phyloP scores from a whole-genome alignment of 2,888 invertebrate species.

The Fragum sueziense region DNA sequence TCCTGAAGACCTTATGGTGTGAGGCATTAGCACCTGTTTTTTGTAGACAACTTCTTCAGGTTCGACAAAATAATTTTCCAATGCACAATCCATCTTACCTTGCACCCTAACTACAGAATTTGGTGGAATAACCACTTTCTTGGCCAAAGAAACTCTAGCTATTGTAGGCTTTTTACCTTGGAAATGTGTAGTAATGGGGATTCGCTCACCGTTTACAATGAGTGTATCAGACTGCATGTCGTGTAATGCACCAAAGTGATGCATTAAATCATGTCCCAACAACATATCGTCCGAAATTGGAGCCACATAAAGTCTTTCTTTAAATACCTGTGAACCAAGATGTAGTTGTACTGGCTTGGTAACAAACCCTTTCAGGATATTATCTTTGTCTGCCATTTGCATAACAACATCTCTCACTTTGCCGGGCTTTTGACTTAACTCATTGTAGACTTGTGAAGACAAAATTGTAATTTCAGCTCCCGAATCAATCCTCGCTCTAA shows the following conservation, averaged over 20 bases:
- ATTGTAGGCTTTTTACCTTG: not conserved
- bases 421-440: slow-evolving; percentile 24
- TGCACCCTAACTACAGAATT: slow-evolving; percentile 19
- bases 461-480: slow-evolving; percentile 23
- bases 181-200: not conserved
- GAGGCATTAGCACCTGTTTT: slow-evolving; percentile 16
- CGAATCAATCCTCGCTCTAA: slow-evolving; percentile 28
- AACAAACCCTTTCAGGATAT: slow-evolving; percentile 22
- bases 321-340: not conserved
- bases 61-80: slow-evolving; percentile 28
- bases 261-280: slow-evolving; percentile 15
- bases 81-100: slow-evolving; percentile 6
- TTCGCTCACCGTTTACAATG: slow-evolving; percentile 25
- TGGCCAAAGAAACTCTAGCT: slow-evolving; percentile 17
- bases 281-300: slow-evolving; percentile 17
- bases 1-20: slow-evolving; percentile 9
- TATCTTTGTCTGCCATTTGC: slow-evolving; percentile 35
- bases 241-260: slow-evolving; percentile 7
- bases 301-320: slow-evolving; percentile 19
- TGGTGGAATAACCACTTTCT: slow-evolving; percentile 21
- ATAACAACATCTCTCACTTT: slow-evolving; percentile 14
- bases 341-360: slow-evolving; percentile 18
- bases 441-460: slow-evolving; percentile 22
- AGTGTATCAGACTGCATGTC: slow-evolving; percentile 23
- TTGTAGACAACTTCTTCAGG: not conserved